phyloP scores from a whole-genome alignment of 2,888 invertebrate species.

The Zele albiditarsus region DNA sequence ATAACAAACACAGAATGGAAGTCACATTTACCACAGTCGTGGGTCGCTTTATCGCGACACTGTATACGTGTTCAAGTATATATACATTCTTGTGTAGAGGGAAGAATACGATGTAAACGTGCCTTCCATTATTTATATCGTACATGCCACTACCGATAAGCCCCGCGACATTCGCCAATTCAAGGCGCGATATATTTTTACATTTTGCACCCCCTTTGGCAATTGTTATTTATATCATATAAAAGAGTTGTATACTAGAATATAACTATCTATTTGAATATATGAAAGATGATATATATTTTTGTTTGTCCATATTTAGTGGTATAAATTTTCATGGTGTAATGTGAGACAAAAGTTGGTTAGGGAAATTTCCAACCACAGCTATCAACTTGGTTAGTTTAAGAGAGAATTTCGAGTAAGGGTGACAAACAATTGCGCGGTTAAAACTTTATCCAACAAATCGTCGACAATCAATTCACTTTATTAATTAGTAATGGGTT shows the following conservation, averaged over 20 bases:
- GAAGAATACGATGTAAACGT: constrained; percentile 39
- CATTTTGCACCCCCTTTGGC: background rate
- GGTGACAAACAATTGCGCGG: constrained; percentile 22
- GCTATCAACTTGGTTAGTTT: constrained; percentile 22
- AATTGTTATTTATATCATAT: constrained; percentile 6
- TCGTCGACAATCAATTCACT: constrained; percentile 57
- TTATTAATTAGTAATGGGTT: constrained; percentile 55
- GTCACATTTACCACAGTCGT: constrained; percentile 24
- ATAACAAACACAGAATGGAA: constrained; percentile 19
- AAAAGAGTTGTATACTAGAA: background rate
- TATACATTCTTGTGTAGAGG: constrained; percentile 5
- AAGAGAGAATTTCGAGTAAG: background rate
- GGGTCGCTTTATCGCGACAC: constrained; percentile 32
- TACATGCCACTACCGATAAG: constrained; percentile 27
- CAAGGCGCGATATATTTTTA: constrained; percentile 29
- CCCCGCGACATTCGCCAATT: constrained; percentile 27
- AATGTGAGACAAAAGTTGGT: constrained; percentile 27
- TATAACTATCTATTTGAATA: background rate
- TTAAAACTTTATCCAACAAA: constrained; percentile 57
- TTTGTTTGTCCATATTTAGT: background rate
- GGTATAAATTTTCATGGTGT: background rate
- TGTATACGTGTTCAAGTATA: background rate
- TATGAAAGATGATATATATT: background rate
- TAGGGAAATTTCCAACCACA: constrained; percentile 25
- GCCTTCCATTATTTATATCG: constrained; percentile 39